Evolutionary conservation across 1,140 invertebrate genomes (phyloP), one percentile per base, ranked within the genome.

Genomic region (Asbolus verrucosus): DNA sequence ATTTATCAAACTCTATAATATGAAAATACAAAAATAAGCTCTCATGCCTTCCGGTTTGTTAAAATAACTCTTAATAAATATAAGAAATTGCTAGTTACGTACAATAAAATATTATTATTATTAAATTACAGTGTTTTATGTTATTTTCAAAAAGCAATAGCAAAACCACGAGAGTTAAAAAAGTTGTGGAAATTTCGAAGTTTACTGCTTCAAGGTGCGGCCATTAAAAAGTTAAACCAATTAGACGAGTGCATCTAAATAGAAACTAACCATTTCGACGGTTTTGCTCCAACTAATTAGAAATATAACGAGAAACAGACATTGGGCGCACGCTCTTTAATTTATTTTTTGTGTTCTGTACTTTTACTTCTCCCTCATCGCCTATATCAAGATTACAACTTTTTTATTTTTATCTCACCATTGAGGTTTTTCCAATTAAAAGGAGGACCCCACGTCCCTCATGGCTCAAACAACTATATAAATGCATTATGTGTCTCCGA

Each of bases 381-480:
- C 8, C 69, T 69, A 73, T 71, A 71, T 67, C 69, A 65, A 68
- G 36, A 68, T 71, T 71, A 68, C 69, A 30, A 61, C 27, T 66
- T 65, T 75, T 73, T 75, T 71, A 68, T 71, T 75, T 75, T 75
- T 75, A 75, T 75, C 36, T 70, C 38, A 75, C 73, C 71, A 75
- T 75, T 66, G 73, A 75, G 73, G 73, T 75, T 75, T 72, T 73
- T 67, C 71, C 71, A 75, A 75, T 75, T 75, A 75, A 73, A 75
- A 73, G 67, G 61, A 65, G 65, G 39, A 36, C 41, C 39, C 21
- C 61, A 59, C 46, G 15, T 65, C 24, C 43, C 59, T 27, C 61
- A 31, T 13, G 2, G 14, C 31, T 27, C 63, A 60, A 63, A 31
- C 18, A 38, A 67, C 63, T 30, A 70, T 70, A 73, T 70, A 73